A percentile compares a stretch with the other conserved stretches of the same genome.
These are phyloP conservation scores for Mimas tiliae DNA, from an alignment of 2,888 invertebrate species.

Conservation along the genomic window DNA sequence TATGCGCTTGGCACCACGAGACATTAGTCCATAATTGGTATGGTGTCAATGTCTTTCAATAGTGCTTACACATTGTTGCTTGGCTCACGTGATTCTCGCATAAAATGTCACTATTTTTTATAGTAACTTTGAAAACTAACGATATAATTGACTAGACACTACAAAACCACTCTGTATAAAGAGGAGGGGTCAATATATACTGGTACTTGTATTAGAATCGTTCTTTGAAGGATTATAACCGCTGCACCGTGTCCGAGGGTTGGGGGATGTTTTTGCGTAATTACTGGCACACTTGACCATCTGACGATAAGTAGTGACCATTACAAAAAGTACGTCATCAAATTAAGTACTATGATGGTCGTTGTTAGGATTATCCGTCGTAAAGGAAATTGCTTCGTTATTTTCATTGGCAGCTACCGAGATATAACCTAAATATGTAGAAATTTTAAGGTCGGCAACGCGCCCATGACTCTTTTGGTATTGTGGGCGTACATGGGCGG, in stretches of 20 bases:
- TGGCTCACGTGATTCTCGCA: too few species aligned
- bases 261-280: conserved; percentile 79
- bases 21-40: too few species aligned
- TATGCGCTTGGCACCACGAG: too few species aligned
- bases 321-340: conserved; percentile 7
- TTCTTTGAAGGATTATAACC: conserved; percentile 79
- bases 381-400: conserved; percentile 5
- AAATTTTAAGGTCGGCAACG: too few species aligned
- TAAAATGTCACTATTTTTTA: too few species aligned
- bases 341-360: not conserved
- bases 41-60: too few species aligned
- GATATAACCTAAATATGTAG: not conserved
- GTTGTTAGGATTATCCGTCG: not conserved
- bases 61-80: too few species aligned
- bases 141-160: not conserved
- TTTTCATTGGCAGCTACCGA: not conserved
- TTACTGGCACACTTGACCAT: conserved; percentile 67
- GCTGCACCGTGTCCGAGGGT: conserved; percentile 62
- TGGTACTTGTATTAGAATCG: conserved; percentile 69
- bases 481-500: too few species aligned
- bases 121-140: too few species aligned
- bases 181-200: conserved; percentile 39
- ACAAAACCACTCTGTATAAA: conserved; percentile 27
- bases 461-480: too few species aligned
- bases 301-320: conserved; percentile 42